Conservation (phyloP, 2,113 vertebrate genomes). For the Platichthys flesus region DNA sequence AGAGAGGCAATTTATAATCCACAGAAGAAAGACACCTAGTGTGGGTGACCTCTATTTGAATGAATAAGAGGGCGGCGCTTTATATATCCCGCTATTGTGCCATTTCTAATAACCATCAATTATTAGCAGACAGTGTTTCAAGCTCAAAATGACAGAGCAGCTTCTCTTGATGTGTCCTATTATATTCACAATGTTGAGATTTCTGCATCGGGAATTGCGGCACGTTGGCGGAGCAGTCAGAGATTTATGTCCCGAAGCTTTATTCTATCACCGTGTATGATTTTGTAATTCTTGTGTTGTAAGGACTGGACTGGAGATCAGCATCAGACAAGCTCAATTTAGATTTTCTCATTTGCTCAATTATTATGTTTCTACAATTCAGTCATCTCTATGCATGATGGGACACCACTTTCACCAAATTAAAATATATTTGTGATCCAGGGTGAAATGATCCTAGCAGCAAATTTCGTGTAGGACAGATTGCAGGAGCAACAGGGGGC, state of each 20-base stretch:
- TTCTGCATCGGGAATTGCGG: not conserved
- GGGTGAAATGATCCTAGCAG: not conserved
- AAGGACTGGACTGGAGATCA: conserved; percentile 1
- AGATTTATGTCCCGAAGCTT: not conserved
- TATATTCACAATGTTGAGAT: conserved; percentile 14
- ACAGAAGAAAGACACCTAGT: conserved; percentile 68
- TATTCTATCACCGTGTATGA: conserved; percentile 14
- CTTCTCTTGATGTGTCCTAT: conserved; percentile 30
- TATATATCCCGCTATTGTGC: conserved; percentile 68
- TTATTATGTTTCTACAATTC: not conserved
- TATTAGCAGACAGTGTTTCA: conserved; percentile 65
- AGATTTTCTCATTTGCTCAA: conserved; percentile 7
- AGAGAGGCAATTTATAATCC: conserved; percentile 70
- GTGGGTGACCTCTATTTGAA: conserved; percentile 78
- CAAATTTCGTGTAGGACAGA: not conserved
- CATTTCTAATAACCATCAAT: conserved; percentile 76
- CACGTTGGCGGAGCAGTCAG: conserved; percentile 2
- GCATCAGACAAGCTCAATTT: conserved; percentile 3
- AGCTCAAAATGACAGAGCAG: conserved; percentile 38
- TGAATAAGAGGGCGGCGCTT: conserved; percentile 80
- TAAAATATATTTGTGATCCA: not conserved
- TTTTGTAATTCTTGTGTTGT: not conserved
- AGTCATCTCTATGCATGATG: not conserved
- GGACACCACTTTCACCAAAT: not conserved
- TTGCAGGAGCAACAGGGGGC: no score